phyloP scores from a whole-genome alignment of 2,888 invertebrate species.

The Dyspetes luteomarginatus region DNA sequence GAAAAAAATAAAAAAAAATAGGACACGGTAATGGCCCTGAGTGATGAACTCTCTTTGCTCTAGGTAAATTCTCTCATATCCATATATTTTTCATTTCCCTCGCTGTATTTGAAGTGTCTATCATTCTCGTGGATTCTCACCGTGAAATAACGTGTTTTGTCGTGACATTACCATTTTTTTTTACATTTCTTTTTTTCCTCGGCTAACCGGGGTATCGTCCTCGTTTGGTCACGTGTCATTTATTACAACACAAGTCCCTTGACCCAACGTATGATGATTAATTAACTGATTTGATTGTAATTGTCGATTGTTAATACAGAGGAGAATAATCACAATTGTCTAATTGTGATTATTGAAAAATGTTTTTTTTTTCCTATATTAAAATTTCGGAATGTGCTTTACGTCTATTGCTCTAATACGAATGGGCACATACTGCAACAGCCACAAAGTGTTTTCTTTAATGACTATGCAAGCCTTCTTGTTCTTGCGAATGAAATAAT shows the following conservation, averaged over 20 bases:
- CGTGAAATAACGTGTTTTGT: not conserved
- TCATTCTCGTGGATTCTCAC: not conserved
- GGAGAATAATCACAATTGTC: not conserved
- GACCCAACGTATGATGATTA: not conserved
- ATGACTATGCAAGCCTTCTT: constrained; percentile 29
- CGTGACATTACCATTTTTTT: not conserved
- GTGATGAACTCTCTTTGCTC: constrained; percentile 10
- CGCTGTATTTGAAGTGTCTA: not conserved
- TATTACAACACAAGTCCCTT: not conserved
- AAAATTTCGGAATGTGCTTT: no score
- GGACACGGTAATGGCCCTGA: not conserved
- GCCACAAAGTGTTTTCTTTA: constrained; percentile 24
- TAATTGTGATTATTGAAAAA: no score
- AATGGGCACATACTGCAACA: not conserved
- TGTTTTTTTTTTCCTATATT: no score
- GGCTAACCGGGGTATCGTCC: not conserved
- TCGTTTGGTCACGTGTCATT: not conserved
- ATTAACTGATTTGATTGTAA: not conserved
- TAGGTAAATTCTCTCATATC: not conserved
- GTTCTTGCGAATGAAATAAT: constrained; percentile 28
- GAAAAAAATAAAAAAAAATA: constrained; percentile 10
- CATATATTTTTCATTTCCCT: not conserved
- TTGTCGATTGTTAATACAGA: not conserved
- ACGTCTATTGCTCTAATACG: constrained; percentile 5
- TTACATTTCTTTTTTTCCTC: not conserved